phyloP scores from a whole-genome alignment of 2,888 invertebrate species.

The Dermolepida albohirtum region DNA sequence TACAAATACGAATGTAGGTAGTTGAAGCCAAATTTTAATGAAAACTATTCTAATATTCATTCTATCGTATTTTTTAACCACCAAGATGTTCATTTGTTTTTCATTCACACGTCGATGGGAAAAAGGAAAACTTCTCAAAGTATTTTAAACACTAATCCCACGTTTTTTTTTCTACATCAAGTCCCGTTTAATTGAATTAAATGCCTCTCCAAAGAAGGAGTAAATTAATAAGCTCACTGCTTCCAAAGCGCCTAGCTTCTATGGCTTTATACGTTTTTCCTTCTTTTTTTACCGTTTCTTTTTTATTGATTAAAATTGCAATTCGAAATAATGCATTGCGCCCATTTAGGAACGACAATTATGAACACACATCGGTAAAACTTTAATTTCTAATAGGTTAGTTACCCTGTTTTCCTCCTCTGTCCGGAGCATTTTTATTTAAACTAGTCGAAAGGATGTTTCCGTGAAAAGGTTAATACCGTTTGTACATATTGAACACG shows the following conservation, averaged over 20 bases:
- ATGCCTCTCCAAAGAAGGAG: slow-evolving; percentile 26
- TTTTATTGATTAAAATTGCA: slow-evolving; percentile 8
- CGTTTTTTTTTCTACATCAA: slow-evolving; percentile 10
- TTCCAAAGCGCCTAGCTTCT: slow-evolving; percentile 25
- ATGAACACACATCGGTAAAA: too few relatives aligned
- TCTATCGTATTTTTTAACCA: neutral
- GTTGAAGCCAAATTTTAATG: neutral
- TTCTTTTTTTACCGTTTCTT: slow-evolving; percentile 1
- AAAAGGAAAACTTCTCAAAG: slow-evolving; percentile 24
- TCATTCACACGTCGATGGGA: slow-evolving; percentile 14
- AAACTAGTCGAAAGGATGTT: too few relatives aligned
- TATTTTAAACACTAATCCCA: slow-evolving; percentile 20
- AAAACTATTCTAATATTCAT: neutral
- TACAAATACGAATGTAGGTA: too few relatives aligned
- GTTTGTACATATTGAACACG: too few relatives aligned
- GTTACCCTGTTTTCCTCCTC: too few relatives aligned
- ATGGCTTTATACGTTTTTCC: slow-evolving; percentile 20
- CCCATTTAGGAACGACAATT: too few relatives aligned
- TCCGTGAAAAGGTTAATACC: too few relatives aligned
- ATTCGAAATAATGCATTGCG: slow-evolving; percentile 4
- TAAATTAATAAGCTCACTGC: slow-evolving; percentile 33
- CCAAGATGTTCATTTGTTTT: neutral
- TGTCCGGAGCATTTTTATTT: too few relatives aligned
- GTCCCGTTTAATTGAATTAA: slow-evolving; percentile 25
- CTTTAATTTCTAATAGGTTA: too few relatives aligned